Evolutionary conservation across 2,113 vertebrate species (phyloP).

Genomic region (Egretta garzetta): DNA sequence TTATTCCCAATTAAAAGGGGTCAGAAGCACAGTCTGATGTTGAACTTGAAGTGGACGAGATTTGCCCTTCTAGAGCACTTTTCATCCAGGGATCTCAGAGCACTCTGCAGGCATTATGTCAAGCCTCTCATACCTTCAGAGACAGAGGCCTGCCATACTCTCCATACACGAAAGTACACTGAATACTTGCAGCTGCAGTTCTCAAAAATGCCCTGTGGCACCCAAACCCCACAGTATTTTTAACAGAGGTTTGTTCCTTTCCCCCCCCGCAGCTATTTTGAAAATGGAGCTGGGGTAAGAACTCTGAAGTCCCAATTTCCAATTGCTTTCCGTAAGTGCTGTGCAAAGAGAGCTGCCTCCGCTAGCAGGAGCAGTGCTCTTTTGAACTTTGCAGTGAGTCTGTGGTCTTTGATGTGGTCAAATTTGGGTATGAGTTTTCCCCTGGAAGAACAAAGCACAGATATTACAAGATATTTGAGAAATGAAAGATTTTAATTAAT

Average conservation of each 20-base stretch:
- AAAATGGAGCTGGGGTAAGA: background rate
- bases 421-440: background rate
- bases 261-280: background rate
- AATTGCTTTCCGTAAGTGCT: background rate
- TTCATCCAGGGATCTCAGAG: background rate
- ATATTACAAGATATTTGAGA: background rate
- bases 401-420: constrained; percentile 18
- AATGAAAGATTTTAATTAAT: constrained; percentile 13
- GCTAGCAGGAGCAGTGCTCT: background rate
- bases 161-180: background rate
- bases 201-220: background rate
- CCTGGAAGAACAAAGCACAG: constrained; percentile 14
- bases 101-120: background rate
- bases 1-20: background rate
- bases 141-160: background rate
- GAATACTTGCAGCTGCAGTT: background rate
- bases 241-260: background rate
- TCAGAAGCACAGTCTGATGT: background rate
- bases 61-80: background rate
- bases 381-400: background rate
- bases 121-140: background rate
- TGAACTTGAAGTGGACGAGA: background rate
- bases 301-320: background rate
- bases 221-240: background rate
- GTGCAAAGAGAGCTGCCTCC: background rate